A percentile compares a stretch with the other conserved stretches of the same genome.
Conservation (phyloP, 2,113 vertebrate species). For the Glareola pratincola region DNA sequence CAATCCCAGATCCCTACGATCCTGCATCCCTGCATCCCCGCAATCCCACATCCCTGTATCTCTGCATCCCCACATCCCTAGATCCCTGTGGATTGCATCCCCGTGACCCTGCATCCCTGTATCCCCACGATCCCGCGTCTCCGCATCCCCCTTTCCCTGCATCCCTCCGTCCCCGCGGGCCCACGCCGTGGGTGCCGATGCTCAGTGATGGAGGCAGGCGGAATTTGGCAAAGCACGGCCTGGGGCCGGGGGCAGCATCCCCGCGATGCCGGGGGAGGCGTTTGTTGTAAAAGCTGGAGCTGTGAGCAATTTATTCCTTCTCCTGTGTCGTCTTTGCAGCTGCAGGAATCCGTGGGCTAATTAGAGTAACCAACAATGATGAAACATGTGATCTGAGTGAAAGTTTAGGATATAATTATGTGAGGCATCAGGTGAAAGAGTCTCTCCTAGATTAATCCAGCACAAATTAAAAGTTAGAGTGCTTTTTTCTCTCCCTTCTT, state of each 20-base stretch:
- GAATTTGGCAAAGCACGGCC: background rate
- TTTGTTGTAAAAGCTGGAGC: background rate
- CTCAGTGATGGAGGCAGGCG: background rate
- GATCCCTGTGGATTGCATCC: too few relatives aligned
- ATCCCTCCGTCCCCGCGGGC: background rate
- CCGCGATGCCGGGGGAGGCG: background rate
- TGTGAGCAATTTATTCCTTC: background rate
- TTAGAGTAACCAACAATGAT: background rate
- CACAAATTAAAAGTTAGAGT: background rate
- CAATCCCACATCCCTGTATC: too few relatives aligned
- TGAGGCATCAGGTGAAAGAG: background rate
- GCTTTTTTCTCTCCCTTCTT: background rate
- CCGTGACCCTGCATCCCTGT: background rate
- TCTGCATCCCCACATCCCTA: too few relatives aligned
- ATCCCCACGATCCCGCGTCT: background rate
- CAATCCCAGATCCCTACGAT: too few relatives aligned
- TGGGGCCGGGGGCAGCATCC: background rate
- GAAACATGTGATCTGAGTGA: background rate
- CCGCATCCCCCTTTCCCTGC: background rate
- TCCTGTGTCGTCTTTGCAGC: background rate
- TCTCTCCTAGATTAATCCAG: background rate
- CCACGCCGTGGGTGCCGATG: fast-evolving
- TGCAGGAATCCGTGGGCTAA: background rate
- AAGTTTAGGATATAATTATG: background rate
- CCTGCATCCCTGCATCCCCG: fast-evolving